These are phyloP conservation scores for Channallabes apus DNA, from an alignment of 2,797 vertebrate species.

Conservation along the genomic window DNA sequence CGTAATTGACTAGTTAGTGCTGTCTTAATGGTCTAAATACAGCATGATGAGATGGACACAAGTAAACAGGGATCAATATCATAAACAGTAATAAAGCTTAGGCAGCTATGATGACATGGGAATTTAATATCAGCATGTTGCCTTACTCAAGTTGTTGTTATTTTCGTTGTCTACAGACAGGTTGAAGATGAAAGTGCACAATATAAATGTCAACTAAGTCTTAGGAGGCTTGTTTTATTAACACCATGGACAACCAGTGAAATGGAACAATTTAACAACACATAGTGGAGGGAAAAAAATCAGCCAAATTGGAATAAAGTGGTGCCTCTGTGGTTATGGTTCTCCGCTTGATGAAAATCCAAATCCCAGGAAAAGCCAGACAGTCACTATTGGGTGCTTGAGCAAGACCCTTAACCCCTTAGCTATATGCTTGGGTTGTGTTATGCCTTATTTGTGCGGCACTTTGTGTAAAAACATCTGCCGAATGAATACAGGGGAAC, in stretches of 20 bases:
- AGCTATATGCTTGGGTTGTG: conserved; percentile 16
- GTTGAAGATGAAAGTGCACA: background rate
- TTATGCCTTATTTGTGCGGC: background rate
- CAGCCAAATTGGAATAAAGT: conserved; percentile 12
- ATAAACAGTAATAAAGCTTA: conserved; percentile 3
- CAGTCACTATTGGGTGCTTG: conserved; percentile 1
- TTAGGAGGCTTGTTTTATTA: conserved; percentile 12
- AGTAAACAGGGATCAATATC: background rate
- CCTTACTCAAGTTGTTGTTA: background rate
- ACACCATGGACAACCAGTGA: background rate
- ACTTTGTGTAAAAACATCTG: background rate
- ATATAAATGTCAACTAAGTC: conserved; percentile 15
- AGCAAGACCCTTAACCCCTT: conserved; percentile 11
- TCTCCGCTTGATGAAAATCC: conserved; percentile 5
- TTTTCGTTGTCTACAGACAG: background rate
- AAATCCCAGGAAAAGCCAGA: conserved; percentile 3
- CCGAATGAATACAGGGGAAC: background rate
- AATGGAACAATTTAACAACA: conserved; percentile 3
- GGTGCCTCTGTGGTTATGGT: conserved; percentile 8
- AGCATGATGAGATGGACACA: background rate
- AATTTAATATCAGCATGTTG: background rate
- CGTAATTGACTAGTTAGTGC: background rate
- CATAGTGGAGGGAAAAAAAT: background rate
- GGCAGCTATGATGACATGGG: background rate
- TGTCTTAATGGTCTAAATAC: background rate